phyloP scores from a whole-genome alignment of 2,797 vertebrate species.

The Kryptolebias ocellatus region DNA sequence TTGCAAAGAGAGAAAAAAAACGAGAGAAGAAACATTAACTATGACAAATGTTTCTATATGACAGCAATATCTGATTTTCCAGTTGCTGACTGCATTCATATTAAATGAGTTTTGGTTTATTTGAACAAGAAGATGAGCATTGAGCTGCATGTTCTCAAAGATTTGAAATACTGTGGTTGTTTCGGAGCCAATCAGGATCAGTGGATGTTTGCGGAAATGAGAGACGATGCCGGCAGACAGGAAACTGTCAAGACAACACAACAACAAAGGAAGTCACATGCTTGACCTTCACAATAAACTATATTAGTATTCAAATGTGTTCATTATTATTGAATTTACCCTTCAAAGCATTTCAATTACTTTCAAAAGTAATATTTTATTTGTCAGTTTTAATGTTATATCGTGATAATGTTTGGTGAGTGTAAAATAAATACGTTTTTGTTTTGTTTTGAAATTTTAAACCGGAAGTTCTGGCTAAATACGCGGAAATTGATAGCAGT shows the following conservation, averaged over 20 bases:
- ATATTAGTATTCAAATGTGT: background rate
- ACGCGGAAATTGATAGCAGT: fast-evolving
- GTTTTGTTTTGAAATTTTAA: conserved; percentile 27
- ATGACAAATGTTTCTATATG: no score
- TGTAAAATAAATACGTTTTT: background rate
- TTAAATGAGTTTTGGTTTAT: background rate
- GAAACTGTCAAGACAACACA: background rate
- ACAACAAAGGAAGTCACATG: background rate
- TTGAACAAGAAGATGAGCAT: background rate
- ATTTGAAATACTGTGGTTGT: conserved; percentile 7
- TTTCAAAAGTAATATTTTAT: background rate
- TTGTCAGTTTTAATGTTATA: fast-evolving
- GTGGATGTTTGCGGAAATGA: conserved; percentile 65
- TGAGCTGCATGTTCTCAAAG: no score
- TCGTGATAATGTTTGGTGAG: background rate
- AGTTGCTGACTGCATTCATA: no score
- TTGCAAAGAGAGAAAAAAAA: no score
- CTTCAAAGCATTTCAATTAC: background rate
- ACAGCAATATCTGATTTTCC: no score
- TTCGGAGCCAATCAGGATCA: conserved; percentile 39
- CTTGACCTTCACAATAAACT: conserved; percentile 16
- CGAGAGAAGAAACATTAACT: no score
- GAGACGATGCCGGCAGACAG: conserved; percentile 3
- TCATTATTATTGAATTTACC: background rate
- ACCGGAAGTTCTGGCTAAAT: background rate